Percentiles rank a stretch among this genome's conserved stretches.
phyloP scores from a whole-genome alignment of 2,888 invertebrate genomes.

The Acrobasis consociella region DNA sequence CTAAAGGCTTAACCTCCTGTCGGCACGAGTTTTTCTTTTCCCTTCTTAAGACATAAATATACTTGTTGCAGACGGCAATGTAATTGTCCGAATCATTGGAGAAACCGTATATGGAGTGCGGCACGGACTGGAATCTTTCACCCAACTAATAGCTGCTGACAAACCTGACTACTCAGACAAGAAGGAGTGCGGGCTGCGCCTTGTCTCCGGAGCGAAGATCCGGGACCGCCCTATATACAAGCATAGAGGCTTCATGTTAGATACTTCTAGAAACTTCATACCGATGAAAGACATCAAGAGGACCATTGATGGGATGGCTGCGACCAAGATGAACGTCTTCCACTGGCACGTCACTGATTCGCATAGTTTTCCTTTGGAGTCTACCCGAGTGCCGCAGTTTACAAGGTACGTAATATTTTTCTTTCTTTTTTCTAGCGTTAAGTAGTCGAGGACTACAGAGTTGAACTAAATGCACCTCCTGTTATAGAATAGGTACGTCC shows the following conservation, averaged over 20 bases:
- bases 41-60: too few relatives aligned
- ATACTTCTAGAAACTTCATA: conserved; percentile 94
- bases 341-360: conserved; percentile 97
- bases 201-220: conserved; percentile 85
- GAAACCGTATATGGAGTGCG: conserved; percentile 88
- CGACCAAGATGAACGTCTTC: conserved; percentile 94
- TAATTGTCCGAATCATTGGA: conserved; percentile 81
- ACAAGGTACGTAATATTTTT: conserved; percentile 80
- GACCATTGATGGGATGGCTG: conserved; percentile 92
- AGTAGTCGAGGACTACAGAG: too few relatives aligned
- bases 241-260: conserved; percentile 94
- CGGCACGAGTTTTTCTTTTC: too few relatives aligned
- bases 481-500: too few relatives aligned
- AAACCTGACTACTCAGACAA: conserved; percentile 11
- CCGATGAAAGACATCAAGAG: conserved; percentile 86
- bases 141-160: conserved; percentile 79
- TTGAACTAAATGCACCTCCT: too few relatives aligned
- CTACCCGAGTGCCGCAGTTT: conserved; percentile 88
- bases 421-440: neutral
- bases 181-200: conserved; percentile 77
- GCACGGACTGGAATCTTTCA: conserved; percentile 89
- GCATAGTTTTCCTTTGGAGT: conserved; percentile 95
- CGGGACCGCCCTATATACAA: conserved; percentile 90
- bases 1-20: too few relatives aligned
- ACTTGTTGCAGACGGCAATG: conserved; percentile 62